Base-by-base conservation (phyloP, 1,140 invertebrate genomes). In the Scaptomyza graminum region DNA sequence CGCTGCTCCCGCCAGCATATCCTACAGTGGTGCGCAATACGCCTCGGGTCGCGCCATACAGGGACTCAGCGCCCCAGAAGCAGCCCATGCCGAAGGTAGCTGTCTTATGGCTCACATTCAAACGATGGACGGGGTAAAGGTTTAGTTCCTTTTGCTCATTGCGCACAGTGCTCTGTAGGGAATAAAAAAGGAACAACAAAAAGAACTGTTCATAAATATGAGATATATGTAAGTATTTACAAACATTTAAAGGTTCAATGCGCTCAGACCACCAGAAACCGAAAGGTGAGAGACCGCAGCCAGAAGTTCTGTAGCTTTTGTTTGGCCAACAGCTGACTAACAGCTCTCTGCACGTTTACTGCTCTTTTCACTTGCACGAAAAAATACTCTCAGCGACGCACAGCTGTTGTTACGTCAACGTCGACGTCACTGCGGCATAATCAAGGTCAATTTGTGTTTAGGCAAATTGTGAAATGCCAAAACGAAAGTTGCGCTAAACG, bases 31-130 rank as follows among this genome's bases (percentile, higher is more conserved):
- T 99, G 31, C 96, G 94, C 22, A 98, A 91, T 12, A 99, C 96
- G 5, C 98, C 98, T 2, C 92, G 93, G 34, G 95, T 95, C 43
- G 95, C 96, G 2, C 98, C 98, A 92, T 97, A 99, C 50, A 97
- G 92, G 0, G 96, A 96, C 90, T 99, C 98, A 15, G 96, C 96
- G n/a, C 96, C 96, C 98, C 98, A 99, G 92, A 99, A 99, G 92
- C 98, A 99, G 46, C 97, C 97, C 97, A 99, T 97, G 5, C 96
- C 97, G 91, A 99, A 98, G 1, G 97, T 98, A 1, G 97, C 97
- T 5, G 83, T 91, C 5, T 83, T 80, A 54, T 79, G 63, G n/a
- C 65, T 71, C 5, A 79, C 62, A 47, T 91, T 79, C 39, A 91
- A 28, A 22, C 77, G 65, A 44, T 91, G 90, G 5, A 89, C 88